Evolutionary conservation across 1,140 invertebrate genomes (phyloP).

Genomic region (Aradophagus sp.): DNA sequence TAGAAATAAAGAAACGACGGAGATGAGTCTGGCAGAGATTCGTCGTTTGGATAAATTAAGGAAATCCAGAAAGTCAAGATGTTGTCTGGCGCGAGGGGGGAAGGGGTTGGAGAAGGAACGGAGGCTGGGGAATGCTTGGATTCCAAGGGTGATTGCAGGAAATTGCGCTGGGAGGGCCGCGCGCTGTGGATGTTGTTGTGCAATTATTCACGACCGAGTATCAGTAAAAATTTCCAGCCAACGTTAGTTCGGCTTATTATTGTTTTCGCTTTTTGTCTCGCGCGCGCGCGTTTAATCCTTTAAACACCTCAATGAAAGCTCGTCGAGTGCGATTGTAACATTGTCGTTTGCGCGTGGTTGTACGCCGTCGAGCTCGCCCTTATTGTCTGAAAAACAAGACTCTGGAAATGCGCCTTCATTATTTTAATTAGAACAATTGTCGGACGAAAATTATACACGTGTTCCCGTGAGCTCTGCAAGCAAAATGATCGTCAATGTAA

Average conservation of each 20-base stretch:
- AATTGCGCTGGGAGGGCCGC: slow-evolving; percentile 39
- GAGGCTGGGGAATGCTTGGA: slow-evolving; percentile 28
- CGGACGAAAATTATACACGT: no score
- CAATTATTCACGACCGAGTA: slow-evolving; percentile 44
- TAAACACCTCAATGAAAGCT: slow-evolving; percentile 11
- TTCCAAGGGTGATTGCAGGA: slow-evolving; percentile 48
- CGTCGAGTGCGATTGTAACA: background rate
- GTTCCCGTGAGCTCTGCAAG: no score
- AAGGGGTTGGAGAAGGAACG: no score
- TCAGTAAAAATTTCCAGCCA: slow-evolving; percentile 30
- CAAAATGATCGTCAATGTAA: no score
- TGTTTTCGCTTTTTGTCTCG: slow-evolving; percentile 19
- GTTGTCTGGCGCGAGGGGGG: background rate
- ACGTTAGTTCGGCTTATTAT: slow-evolving; percentile 33
- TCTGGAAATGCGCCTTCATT: slow-evolving; percentile 29
- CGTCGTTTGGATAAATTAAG: slow-evolving; percentile 40
- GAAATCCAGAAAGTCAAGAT: slow-evolving; percentile 41
- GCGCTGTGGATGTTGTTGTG: slow-evolving; percentile 10
- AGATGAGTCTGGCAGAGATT: slow-evolving; percentile 20
- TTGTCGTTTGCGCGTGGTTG: no score
- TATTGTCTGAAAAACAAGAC: slow-evolving; percentile 4
- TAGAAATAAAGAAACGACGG: slow-evolving; percentile 20
- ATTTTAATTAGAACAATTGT: slow-evolving; percentile 39
- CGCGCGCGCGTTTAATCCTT: slow-evolving; percentile 23
- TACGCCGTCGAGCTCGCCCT: no score